These are phyloP conservation scores for Sebastes aleutianus DNA, from an alignment of 2,797 vertebrate genomes.

Conservation along the genomic window DNA sequence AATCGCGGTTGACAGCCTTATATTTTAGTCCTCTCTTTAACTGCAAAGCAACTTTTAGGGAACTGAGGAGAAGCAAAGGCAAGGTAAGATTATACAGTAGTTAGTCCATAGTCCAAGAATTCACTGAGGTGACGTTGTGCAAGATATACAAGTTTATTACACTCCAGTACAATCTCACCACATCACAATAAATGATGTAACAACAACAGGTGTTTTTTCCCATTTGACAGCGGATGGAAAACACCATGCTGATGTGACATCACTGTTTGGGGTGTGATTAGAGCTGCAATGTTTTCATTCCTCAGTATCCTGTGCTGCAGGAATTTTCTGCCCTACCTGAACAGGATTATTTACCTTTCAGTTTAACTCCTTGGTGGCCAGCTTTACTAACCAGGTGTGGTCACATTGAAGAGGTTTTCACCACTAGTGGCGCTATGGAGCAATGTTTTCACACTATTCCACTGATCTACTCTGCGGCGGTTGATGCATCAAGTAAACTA, in stretches of 20 bases:
- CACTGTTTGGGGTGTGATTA: not conserved
- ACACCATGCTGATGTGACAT: not conserved
- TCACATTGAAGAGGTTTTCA: too few relatives aligned
- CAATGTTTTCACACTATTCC: too few relatives aligned
- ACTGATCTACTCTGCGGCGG: not conserved
- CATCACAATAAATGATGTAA: not conserved
- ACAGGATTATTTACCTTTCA: not conserved
- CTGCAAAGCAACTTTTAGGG: not conserved
- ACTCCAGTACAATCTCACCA: not conserved
- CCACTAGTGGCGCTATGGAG: too few relatives aligned
- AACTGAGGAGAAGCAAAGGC: not conserved
- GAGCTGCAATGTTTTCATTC: not conserved
- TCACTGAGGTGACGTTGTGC: not conserved
- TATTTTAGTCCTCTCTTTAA: not conserved
- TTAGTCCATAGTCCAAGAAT: not conserved
- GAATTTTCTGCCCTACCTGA: not conserved
- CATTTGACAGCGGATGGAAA: not conserved
- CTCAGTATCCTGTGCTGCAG: not conserved
- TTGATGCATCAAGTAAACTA: accelerated
- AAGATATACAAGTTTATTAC: not conserved
- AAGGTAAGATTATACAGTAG: not conserved
- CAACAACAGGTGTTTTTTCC: not conserved
- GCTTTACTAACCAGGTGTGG: not conserved
- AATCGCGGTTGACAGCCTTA: too few relatives aligned
- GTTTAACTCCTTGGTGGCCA: not conserved